phyloP scores from a whole-genome alignment of 92 coral and sea anemone species.

The Phymanthus crucifer region DNA sequence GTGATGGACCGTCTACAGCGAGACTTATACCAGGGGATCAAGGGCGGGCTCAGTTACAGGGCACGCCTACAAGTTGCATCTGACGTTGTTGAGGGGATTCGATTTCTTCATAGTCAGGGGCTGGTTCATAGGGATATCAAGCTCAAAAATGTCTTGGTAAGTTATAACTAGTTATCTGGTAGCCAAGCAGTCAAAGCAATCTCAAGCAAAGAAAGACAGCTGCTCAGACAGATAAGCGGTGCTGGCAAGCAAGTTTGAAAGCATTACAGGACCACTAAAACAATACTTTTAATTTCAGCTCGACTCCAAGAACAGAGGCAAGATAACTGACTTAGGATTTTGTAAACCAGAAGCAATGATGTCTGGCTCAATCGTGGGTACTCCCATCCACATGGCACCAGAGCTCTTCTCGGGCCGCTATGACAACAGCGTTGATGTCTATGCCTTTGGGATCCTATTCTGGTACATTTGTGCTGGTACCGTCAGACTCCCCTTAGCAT shows the following conservation, averaged over 20 bases:
- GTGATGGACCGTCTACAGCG: constrained; percentile 96
- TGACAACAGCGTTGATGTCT: constrained; percentile 99
- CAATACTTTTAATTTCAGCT: constrained; percentile 51
- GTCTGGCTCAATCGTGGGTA: constrained; percentile 99
- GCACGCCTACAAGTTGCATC: constrained; percentile 86
- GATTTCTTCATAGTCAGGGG: constrained; percentile 97
- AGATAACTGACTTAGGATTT: constrained; percentile 95
- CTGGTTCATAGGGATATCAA: constrained; percentile 95
- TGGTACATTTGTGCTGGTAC: constrained; percentile 99
- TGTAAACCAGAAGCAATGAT: constrained; percentile 99
- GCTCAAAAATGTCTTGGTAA: constrained; percentile 92
- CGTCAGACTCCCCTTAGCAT: constrained; percentile 90
- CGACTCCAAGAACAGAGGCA: constrained; percentile 85
- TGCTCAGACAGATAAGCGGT: too few species aligned
- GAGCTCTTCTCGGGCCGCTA: constrained; percentile 97
- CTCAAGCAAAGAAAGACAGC: too few species aligned
- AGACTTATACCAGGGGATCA: constrained; percentile 95
- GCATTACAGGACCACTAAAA: neutral
- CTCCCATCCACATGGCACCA: constrained; percentile 99
- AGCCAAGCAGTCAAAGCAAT: too few species aligned
- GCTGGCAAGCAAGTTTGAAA: too few species aligned
- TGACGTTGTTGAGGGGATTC: constrained; percentile 95
- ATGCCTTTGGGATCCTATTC: constrained; percentile 96
- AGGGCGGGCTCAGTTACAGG: constrained; percentile 82
- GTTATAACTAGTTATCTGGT: constrained; percentile 20